Evolutionary conservation across 1,140 invertebrate species (phyloP), one percentile per base, ranked within the genome.

Genomic region (Lithobius niger): DNA sequence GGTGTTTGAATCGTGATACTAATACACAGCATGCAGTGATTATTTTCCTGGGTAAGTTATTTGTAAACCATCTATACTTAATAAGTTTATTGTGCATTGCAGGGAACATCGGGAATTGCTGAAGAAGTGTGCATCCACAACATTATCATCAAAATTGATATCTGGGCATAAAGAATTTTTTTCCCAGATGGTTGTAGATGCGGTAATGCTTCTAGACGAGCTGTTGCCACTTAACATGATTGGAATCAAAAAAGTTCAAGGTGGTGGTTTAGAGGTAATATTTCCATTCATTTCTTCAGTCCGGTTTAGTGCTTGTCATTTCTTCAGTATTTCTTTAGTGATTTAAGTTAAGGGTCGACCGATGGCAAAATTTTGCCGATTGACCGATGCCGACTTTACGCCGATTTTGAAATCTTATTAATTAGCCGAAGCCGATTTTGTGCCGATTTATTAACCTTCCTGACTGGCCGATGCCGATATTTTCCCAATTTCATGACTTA

Each of bases 181-280:
- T 71, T 83, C 92, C 22, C 82, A 83, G 65, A 93, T 99, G 81
- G 95, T 97, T 6, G 96, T 99, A 0, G 92, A 98, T 69, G 96
- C 96, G 59, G 96, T 99, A 1, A 77, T 94, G 60, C 78, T 83
- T 27, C 73, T 99, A 55, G 96, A 99, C 70, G 89, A 94, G 15
- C 75, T 97, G 28, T 71, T 97, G 58, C 94, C 96, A 0, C 74
- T 99, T 15, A 95, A 98, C 67, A 99, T 99, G 95, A 99, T 99
- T 71, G 96, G 97, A 53, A 95, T 99, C 57, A 99, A 99, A 74
- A 98, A 99, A 74, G 87, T 97, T 16, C 76, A 82, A n/a, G 95
- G 95, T 51, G 95, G 95, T 58, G 87, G 85, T 3, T 68, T 98
- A 10, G 88, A 96, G 72, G 81, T 50, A 27, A 19, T n/a, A n/a